Conservation (phyloP, 2,888 invertebrate species). For the Liopterus haemorrhoidalis region DNA sequence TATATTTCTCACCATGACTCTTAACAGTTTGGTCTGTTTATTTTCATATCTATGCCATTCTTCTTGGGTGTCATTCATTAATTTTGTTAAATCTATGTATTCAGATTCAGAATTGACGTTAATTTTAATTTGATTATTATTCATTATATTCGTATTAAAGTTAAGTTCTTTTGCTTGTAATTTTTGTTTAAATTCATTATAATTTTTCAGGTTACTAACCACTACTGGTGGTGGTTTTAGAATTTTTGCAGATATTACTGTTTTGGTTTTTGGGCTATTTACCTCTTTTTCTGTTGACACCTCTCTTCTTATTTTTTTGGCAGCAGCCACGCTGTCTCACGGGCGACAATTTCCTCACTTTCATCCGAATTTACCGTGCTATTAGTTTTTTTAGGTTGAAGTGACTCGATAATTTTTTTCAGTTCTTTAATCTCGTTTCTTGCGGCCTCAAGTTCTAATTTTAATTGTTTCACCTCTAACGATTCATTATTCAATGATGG, state of each 20-base stretch:
- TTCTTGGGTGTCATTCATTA: conserved; percentile 12
- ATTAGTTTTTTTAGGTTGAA: conserved; percentile 8
- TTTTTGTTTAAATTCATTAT: conserved; percentile 7
- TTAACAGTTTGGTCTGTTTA: conserved; percentile 17
- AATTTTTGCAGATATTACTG: conserved; percentile 7
- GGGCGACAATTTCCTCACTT: conserved; percentile 8
- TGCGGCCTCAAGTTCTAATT: conserved; percentile 1
- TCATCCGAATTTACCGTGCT: conserved; percentile 11
- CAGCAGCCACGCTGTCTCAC: conserved; percentile 13
- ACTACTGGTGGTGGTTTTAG: conserved; percentile 17
- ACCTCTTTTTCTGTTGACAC: conserved; percentile 3
- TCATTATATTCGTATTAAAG: conserved; percentile 16
- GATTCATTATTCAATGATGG: too few species aligned
- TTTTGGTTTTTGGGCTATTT: not conserved
- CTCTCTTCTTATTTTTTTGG: conserved; percentile 9
- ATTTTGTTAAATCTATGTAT: conserved; percentile 10
- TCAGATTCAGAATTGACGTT: conserved; percentile 6
- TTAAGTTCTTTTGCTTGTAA: conserved; percentile 4
- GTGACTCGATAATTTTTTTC: conserved; percentile 9
- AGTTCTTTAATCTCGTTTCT: conserved; percentile 4
- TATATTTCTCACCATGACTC: conserved; percentile 16
- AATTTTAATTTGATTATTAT: conserved; percentile 15
- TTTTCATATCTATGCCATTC: conserved; percentile 21
- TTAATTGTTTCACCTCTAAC: too few species aligned
- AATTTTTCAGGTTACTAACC: conserved; percentile 16